Percentiles rank a stretch among this genome's conserved stretches.
These are phyloP conservation scores for Acanthopleura granulata DNA, from an alignment of 2,888 invertebrate species.

Conservation along the genomic window DNA sequence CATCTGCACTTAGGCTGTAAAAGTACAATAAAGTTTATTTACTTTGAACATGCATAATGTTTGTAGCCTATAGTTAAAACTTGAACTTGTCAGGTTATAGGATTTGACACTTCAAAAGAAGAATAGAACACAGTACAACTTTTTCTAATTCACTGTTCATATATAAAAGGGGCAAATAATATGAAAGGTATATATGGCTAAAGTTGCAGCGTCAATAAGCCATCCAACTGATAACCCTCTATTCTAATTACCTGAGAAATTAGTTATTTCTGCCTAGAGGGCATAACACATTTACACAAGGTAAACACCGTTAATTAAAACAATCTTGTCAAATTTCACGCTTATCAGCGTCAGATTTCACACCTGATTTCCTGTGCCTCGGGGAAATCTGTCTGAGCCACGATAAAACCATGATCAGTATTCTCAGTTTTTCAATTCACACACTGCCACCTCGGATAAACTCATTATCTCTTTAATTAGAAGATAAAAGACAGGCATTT, in stretches of 20 bases:
- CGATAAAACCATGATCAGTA: not conserved
- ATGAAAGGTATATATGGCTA: too few relatives aligned
- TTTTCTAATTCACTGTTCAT: too few relatives aligned
- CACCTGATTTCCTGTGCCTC: not conserved
- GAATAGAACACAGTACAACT: too few relatives aligned
- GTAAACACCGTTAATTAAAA: conserved; percentile 17
- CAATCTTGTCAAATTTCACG: conserved; percentile 11
- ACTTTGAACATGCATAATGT: too few relatives aligned
- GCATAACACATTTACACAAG: conserved; percentile 15
- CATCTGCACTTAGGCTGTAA: too few relatives aligned
- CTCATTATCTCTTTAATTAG: conserved; percentile 11
- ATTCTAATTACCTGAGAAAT: not conserved
- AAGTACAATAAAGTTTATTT: too few relatives aligned
- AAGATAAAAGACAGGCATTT: not conserved
- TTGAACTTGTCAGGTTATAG: too few relatives aligned
- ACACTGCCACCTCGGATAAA: not conserved
- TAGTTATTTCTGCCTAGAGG: conserved; percentile 6
- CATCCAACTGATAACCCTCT: too few relatives aligned
- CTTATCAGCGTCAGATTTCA: conserved; percentile 17
- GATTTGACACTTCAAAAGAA: too few relatives aligned
- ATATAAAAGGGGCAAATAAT: too few relatives aligned
- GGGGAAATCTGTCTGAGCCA: conserved; percentile 1
- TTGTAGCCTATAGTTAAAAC: too few relatives aligned
- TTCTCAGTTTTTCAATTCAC: not conserved
- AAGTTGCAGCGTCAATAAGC: too few relatives aligned